phyloP scores from a whole-genome alignment of 2,888 invertebrate species.

The Hybos culiciformis region DNA sequence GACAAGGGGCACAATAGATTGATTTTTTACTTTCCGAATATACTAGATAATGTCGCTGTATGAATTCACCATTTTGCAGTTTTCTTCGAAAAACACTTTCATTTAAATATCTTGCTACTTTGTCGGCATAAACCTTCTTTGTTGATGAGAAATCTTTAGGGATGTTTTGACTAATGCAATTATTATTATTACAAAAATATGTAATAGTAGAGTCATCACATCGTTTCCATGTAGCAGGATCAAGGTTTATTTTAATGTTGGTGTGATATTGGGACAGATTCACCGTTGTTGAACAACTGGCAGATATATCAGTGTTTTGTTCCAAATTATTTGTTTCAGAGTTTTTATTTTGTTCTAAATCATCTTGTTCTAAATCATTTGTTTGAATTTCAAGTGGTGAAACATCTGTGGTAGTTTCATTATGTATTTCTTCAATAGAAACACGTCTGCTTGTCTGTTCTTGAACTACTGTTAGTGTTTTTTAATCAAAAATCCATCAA shows the following conservation, averaged over 20 bases:
- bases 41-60: constrained; percentile 1
- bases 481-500: not conserved
- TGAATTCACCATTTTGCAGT: not conserved
- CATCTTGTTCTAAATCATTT: no score
- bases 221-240: constrained; percentile 2
- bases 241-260: not conserved
- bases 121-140: not conserved
- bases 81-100: not conserved
- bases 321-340: not conserved
- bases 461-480: not conserved
- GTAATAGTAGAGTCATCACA: constrained; percentile 1
- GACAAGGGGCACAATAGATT: not conserved
- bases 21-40: not conserved
- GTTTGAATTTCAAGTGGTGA: not conserved
- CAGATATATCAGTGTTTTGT: not conserved
- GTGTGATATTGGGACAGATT: not conserved
- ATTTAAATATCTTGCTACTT: not conserved
- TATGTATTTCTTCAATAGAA: not conserved
- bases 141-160: constrained; percentile 1
- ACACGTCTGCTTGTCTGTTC: not conserved
- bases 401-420: not conserved
- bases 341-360: not conserved
- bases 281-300: not conserved
- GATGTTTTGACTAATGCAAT: not conserved
- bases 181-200: not conserved